These are phyloP conservation scores for Cylloceria caligata DNA, from an alignment of 2,888 invertebrate species.

Conservation along the genomic window DNA sequence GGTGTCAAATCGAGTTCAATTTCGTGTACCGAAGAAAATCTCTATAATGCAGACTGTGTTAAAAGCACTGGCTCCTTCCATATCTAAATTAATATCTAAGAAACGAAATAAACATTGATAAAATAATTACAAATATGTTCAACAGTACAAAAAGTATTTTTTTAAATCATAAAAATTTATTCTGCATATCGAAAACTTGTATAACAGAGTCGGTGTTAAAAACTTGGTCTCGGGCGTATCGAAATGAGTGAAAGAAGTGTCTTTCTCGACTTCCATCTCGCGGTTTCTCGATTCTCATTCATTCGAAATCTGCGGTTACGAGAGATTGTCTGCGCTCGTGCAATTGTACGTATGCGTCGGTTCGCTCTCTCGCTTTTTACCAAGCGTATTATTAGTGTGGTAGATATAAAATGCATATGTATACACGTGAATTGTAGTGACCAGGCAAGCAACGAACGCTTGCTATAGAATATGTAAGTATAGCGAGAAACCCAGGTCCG, in stretches of 20 bases:
- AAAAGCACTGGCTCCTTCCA: background rate
- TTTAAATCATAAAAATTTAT: background rate
- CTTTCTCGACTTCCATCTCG: constrained; percentile 27
- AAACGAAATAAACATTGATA: background rate
- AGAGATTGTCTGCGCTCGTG: constrained; percentile 56
- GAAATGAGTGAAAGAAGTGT: constrained; percentile 55
- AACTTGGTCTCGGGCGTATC: constrained; percentile 51
- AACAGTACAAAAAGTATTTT: background rate
- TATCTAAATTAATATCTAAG: background rate
- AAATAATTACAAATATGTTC: background rate
- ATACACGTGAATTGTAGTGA: constrained; percentile 2
- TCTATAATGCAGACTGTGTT: background rate
- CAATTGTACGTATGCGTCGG: constrained; percentile 57
- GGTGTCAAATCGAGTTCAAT: constrained; percentile 30
- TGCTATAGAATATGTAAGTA: too few species aligned
- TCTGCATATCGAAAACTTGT: background rate
- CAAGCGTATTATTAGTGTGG: constrained; percentile 16
- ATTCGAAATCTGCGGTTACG: constrained; percentile 61
- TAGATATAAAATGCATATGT: background rate
- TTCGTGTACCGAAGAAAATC: constrained; percentile 1
- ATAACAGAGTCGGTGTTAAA: background rate
- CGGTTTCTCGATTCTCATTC: constrained; percentile 53
- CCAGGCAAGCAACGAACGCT: too few species aligned
- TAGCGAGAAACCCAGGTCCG: background rate
- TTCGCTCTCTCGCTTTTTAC: constrained; percentile 21